Base-by-base conservation (phyloP, 2,113 vertebrate genomes). In the Camarhynchus parvulus region DNA sequence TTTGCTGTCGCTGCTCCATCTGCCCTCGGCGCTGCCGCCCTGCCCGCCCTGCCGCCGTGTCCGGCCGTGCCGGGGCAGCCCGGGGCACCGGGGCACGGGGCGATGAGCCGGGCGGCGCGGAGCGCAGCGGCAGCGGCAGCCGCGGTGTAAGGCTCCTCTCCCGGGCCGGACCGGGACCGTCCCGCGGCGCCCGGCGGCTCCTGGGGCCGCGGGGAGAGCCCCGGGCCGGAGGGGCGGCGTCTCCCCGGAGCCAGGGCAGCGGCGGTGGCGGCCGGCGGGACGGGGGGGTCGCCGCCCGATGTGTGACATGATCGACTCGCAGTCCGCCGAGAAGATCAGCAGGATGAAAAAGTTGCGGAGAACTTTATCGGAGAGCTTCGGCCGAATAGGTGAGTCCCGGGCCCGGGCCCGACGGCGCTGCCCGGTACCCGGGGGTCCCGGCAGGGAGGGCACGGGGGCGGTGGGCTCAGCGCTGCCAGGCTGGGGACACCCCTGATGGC, bases 281-380 rank as follows among this genome's bases (percentile, higher is more conserved):
- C 27, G 9, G 7, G 18, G 44, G 37, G 6, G 20, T 8, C 30
- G 5, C 7, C 49, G 35, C 63, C 35, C 86, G 13, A 13, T 74
- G 88, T 98, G 98, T 97, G 98, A 98, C 96, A 97, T 99, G 98
- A 98, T 98, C 76, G 98, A 98, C 90, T 96, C 98, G 74, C 98
- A 98, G 94, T 97, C 98, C 39, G 94, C 97, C 35, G 97, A 98
- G 96, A 99, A 98, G 94, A 98, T 98, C 81, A 98, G 99, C 97
- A 99, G 98, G 97, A 99, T 99, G 99, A 99, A 99, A 98, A 99
- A 99, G 99, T 99, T 99, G 96, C 97, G 99, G 94, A 98, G 99
- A 99, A 99, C 99, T 99, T 99, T 99, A 94, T 99, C 99, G 8
- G 99, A 99, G 97, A 99, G 99, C 98, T 99, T 99, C 98, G 98